Conservation (phyloP, 1,140 invertebrate species). For the Eriosoma lanigerum region DNA sequence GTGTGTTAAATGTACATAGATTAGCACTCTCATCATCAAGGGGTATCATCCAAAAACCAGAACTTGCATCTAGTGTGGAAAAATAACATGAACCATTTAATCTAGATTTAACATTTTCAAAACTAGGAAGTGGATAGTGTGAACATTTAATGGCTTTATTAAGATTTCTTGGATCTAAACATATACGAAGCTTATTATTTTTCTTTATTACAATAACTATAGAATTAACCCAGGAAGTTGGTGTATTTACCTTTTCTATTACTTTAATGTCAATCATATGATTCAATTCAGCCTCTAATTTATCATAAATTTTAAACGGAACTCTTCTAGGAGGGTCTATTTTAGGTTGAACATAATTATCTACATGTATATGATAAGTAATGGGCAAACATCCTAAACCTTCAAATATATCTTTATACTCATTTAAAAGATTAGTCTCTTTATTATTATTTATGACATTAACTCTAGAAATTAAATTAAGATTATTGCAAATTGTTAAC, state of each 20-base stretch:
- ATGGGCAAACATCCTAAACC: constrained; percentile 48
- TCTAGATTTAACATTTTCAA: constrained; percentile 59
- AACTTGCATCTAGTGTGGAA: constrained; percentile 59
- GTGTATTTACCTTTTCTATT: constrained; percentile 56
- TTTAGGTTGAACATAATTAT: constrained; percentile 55
- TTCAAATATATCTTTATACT: no score
- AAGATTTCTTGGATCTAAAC: constrained; percentile 61
- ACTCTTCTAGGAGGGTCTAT: constrained; percentile 57
- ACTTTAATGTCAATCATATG: constrained; percentile 57
- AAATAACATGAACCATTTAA: constrained; percentile 59
- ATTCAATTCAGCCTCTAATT: constrained; percentile 47
- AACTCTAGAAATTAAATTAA: no score
- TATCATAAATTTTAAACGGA: constrained; percentile 57
- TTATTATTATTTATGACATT: constrained; percentile 37
- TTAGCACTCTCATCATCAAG: constrained; percentile 57
- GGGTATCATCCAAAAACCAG: constrained; percentile 60
- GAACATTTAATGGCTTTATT: constrained; percentile 60
- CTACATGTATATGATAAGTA: constrained; percentile 53
- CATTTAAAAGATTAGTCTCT: constrained; percentile 17
- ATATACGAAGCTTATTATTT: no score
- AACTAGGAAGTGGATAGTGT: constrained; percentile 58
- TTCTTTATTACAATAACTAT: constrained; percentile 59
- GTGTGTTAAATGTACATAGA: constrained; percentile 58
- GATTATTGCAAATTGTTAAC: constrained; percentile 7
- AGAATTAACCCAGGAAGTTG: constrained; percentile 61